phyloP scores from a whole-genome alignment of 1,140 invertebrate species.

The Hylyphantes graminicola region DNA sequence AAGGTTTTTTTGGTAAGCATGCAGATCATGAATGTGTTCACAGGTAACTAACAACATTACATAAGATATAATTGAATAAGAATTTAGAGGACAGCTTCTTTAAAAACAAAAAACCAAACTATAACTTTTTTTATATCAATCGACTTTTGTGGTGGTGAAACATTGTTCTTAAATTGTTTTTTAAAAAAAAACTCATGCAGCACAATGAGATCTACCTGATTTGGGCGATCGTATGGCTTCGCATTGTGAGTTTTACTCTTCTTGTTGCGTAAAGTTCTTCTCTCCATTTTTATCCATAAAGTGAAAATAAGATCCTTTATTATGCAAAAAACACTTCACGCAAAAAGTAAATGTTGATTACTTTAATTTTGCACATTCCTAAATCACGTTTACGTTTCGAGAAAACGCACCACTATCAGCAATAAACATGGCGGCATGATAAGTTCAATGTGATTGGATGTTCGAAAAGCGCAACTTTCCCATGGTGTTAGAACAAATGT shows the following conservation, averaged over 20 bases:
- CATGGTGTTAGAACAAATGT: not conserved
- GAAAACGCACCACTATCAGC: slow-evolving; percentile 38
- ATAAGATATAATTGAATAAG: too few relatives aligned
- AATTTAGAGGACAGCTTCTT: too few relatives aligned
- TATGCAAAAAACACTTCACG: not conserved
- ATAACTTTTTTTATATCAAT: too few relatives aligned
- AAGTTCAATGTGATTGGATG: slow-evolving; percentile 55
- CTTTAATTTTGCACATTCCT: not conserved
- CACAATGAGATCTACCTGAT: slow-evolving; percentile 41
- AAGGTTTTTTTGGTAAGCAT: too few relatives aligned
- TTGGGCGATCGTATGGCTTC: slow-evolving; percentile 39
- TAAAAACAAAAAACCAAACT: too few relatives aligned
- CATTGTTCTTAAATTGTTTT: not conserved
- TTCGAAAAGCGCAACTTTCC: slow-evolving; percentile 21
- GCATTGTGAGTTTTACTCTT: slow-evolving; percentile 19
- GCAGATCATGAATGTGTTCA: too few relatives aligned
- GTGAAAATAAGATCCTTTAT: not conserved
- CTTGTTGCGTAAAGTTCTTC: slow-evolving; percentile 28
- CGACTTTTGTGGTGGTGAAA: not conserved
- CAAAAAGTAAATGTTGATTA: slow-evolving; percentile 4
- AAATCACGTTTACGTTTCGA: slow-evolving; percentile 43
- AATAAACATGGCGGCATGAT: slow-evolving; percentile 52
- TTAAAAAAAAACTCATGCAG: not conserved
- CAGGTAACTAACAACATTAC: too few relatives aligned
- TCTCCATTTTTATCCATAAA: slow-evolving; percentile 28